Evolutionary conservation across 2,888 invertebrate species (phyloP).

Genomic region (Chrysolina oricalcia): DNA sequence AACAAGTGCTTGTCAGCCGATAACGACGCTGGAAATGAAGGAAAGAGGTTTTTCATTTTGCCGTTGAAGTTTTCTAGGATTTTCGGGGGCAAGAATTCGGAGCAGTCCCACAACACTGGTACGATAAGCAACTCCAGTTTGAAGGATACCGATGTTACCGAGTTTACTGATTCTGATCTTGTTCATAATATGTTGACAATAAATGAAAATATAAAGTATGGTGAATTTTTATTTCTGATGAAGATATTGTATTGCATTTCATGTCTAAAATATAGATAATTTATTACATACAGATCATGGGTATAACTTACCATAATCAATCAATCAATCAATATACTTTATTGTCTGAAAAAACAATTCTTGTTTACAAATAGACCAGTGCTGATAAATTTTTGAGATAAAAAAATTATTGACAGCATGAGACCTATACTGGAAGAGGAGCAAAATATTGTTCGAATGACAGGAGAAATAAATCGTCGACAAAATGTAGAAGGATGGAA

Average conservation of each 20-base stretch:
- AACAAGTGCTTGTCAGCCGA: conserved; percentile 31
- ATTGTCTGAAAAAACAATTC: too few species aligned
- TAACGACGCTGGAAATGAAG: conserved; percentile 9
- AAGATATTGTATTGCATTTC: not conserved
- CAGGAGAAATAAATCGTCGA: too few species aligned
- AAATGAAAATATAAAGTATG: conserved; percentile 68
- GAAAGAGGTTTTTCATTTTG: conserved; percentile 38
- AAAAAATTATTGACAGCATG: too few species aligned
- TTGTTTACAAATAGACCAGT: too few species aligned
- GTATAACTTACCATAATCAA: too few species aligned
- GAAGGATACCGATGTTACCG: conserved; percentile 81
- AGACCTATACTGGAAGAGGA: too few species aligned
- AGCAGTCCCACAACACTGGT: conserved; percentile 56
- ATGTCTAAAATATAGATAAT: too few species aligned
- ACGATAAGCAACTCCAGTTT: conserved; percentile 85
- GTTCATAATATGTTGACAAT: conserved; percentile 82
- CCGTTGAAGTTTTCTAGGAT: conserved; percentile 39
- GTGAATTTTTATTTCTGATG: not conserved
- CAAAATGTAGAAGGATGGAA: too few species aligned
- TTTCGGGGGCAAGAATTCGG: conserved; percentile 23
- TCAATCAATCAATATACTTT: too few species aligned
- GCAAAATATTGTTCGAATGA: too few species aligned
- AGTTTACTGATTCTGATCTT: conserved; percentile 80
- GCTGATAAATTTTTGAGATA: too few species aligned
- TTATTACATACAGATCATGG: too few species aligned